These are phyloP conservation scores for Sternarchorhynchus goeldii DNA, from an alignment of 2,797 vertebrate genomes.

Conservation along the genomic window DNA sequence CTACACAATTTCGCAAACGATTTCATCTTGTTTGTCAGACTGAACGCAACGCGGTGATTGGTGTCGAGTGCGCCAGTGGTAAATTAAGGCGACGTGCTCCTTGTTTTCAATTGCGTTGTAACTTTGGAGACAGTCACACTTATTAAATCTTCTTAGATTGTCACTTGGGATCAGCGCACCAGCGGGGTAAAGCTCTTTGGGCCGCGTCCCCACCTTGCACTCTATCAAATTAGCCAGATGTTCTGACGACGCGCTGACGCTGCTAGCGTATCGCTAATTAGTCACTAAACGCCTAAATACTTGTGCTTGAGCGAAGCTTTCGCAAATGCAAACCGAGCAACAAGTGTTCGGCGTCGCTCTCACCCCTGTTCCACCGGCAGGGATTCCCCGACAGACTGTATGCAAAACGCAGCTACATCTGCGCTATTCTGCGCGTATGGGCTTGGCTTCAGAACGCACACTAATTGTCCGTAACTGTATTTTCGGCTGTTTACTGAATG, in stretches of 20 bases:
- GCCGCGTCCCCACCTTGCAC: slow-evolving; percentile 21
- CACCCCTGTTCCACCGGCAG: background rate
- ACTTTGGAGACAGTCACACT: slow-evolving; percentile 36
- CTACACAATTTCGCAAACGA: slow-evolving; percentile 24
- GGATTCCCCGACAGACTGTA: background rate
- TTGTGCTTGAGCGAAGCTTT: slow-evolving; percentile 30
- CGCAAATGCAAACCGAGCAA: slow-evolving; percentile 24
- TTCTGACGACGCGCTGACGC: slow-evolving; percentile 34
- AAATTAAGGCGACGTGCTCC: slow-evolving; percentile 16
- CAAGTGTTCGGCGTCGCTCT: slow-evolving; percentile 25
- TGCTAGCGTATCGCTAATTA: slow-evolving; percentile 39
- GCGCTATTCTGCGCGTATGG: background rate
- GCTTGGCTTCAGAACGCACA: background rate
- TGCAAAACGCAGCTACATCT: too few relatives aligned
- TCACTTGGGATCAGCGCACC: background rate
- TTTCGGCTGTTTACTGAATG: too few relatives aligned
- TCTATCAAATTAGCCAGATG: slow-evolving; percentile 47
- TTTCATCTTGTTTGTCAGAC: slow-evolving; percentile 27
- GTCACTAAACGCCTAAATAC: slow-evolving; percentile 41
- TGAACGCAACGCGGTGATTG: background rate
- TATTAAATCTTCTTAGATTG: slow-evolving; percentile 18
- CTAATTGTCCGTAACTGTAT: too few relatives aligned
- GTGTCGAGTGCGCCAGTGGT: background rate
- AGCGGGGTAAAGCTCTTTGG: slow-evolving; percentile 19
- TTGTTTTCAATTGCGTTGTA: slow-evolving; percentile 3